phyloP scores from a whole-genome alignment of 2,888 invertebrate species.

The Copidosoma aretas region DNA sequence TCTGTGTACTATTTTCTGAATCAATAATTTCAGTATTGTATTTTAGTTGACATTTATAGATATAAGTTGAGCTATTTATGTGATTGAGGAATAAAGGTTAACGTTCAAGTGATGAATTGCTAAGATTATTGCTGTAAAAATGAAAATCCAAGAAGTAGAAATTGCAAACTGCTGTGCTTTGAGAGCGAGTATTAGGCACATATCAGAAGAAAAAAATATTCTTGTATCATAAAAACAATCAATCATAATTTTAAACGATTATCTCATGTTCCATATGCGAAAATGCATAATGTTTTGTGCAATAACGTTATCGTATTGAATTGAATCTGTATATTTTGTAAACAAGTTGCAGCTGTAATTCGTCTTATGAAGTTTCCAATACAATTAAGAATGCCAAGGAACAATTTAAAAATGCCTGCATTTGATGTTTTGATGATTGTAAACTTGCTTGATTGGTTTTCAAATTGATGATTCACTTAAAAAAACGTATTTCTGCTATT shows the following conservation, averaged over 20 bases:
- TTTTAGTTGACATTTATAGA: slow-evolving; percentile 30
- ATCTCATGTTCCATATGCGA: slow-evolving; percentile 33
- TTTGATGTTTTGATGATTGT: no score
- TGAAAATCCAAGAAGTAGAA: slow-evolving; percentile 8
- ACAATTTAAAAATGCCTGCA: no score
- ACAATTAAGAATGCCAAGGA: neutral
- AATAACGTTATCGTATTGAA: slow-evolving; percentile 3
- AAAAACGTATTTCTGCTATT: neutral
- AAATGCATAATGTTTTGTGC: slow-evolving; percentile 32
- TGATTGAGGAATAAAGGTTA: slow-evolving; percentile 36
- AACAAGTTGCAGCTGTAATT: slow-evolving; percentile 28
- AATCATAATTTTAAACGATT: slow-evolving; percentile 24
- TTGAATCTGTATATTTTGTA: slow-evolving; percentile 30
- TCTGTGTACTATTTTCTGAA: slow-evolving; percentile 38
- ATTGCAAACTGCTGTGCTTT: slow-evolving; percentile 43
- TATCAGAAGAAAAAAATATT: slow-evolving; percentile 45
- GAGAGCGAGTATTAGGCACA: slow-evolving; percentile 49
- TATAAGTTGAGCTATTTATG: slow-evolving; percentile 39
- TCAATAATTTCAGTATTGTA: slow-evolving; percentile 32
- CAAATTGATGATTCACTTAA: neutral
- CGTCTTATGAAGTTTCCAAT: slow-evolving; percentile 14
- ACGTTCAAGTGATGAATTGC: slow-evolving; percentile 34
- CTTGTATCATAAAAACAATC: slow-evolving; percentile 36
- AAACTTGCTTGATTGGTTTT: no score
- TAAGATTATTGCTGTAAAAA: slow-evolving; percentile 27